A percentile compares a stretch with the other conserved stretches of the same genome.
phyloP scores from a whole-genome alignment of 2,113 vertebrate species.

The Orthonyx spaldingii region DNA sequence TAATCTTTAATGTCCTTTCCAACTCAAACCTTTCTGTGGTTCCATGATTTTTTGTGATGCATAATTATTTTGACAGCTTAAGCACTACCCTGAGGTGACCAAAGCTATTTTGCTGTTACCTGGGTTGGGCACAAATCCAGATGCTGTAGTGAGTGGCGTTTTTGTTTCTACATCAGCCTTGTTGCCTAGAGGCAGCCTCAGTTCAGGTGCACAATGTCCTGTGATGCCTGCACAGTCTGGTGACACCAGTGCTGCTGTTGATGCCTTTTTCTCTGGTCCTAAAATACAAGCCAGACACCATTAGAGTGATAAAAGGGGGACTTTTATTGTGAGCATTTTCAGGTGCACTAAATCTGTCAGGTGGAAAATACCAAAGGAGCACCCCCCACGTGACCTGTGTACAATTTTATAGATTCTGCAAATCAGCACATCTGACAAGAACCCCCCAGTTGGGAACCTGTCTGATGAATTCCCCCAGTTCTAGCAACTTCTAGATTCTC shows the following conservation, averaged over 20 bases:
- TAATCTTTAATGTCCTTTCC: neutral
- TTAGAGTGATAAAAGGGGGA: no score
- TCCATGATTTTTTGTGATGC: fast-evolving
- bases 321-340: no score
- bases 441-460: no score
- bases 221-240: neutral
- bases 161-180: neutral
- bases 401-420: no score
- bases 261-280: no score
- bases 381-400: no score
- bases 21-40: neutral
- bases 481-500: no score
- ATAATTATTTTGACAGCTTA: neutral
- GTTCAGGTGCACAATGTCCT: neutral
- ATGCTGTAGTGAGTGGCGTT: neutral
- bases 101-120: neutral
- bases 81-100: neutral
- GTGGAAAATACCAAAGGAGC: no score
- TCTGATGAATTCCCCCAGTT: no score
- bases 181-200: neutral
- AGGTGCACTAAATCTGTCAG: no score
- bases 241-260: neutral
- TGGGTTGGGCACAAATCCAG: neutral
- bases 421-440: no score
- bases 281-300: no score